Percentiles rank a stretch among this genome's conserved stretches.
Conservation (phyloP, 2,113 vertebrate genomes). For the Varanus salvator region DNA sequence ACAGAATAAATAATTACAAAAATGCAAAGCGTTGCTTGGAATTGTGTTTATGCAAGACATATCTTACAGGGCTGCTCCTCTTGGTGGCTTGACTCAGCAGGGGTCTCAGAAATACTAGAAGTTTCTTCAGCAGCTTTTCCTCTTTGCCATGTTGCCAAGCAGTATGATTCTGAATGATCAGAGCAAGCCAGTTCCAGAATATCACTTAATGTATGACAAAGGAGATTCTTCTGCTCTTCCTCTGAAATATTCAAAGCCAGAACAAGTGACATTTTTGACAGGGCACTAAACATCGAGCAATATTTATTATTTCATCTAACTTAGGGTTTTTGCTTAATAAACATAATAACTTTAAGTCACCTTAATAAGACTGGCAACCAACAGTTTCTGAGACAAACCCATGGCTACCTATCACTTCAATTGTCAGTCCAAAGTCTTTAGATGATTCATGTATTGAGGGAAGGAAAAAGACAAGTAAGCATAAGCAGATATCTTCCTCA, state of each 20-base stretch:
- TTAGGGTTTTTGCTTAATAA: background rate
- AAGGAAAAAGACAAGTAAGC: background rate
- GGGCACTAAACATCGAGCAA: background rate
- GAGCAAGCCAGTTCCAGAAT: constrained; percentile 93
- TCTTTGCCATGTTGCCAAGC: constrained; percentile 90
- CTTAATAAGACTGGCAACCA: background rate
- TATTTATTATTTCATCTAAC: background rate
- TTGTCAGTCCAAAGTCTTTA: background rate
- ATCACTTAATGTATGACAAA: constrained; percentile 93
- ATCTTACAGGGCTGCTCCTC: constrained; percentile 86
- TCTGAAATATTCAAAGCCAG: constrained; percentile 81
- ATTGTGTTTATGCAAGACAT: constrained; percentile 43
- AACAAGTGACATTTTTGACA: constrained; percentile 41
- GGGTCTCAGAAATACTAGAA: constrained; percentile 81
- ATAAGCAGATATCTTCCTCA: background rate
- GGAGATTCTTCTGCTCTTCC: constrained; percentile 90
- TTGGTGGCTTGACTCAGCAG: constrained; percentile 87
- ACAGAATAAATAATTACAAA: background rate
- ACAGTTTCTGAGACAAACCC: background rate
- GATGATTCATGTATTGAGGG: background rate
- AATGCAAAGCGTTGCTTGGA: accelerated
- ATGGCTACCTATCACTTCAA: background rate
- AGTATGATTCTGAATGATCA: constrained; percentile 87
- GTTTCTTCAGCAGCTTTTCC: constrained; percentile 84
- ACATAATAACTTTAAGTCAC: background rate